Evolutionary conservation across 2,113 vertebrate species (phyloP).

Genomic region (Limnothrissa miodon): DNA sequence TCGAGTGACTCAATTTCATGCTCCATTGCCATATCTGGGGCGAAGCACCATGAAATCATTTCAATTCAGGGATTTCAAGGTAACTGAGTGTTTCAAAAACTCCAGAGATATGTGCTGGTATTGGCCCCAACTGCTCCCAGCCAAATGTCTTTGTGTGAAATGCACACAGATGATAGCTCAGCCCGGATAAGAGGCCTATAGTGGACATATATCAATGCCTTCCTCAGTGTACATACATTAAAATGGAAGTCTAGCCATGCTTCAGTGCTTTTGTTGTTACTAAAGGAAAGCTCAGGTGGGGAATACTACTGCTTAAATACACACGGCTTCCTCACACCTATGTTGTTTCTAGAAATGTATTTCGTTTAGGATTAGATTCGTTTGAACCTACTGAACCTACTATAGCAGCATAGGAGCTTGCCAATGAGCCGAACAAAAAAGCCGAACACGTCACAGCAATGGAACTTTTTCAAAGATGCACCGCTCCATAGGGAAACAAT

Average conservation of each 20-base stretch:
- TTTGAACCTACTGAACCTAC: background rate
- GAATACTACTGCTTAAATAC: constrained; percentile 8
- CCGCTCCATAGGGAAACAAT: no score
- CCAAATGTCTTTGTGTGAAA: constrained; percentile 19
- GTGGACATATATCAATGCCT: constrained; percentile 16
- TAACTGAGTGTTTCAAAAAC: constrained; percentile 74
- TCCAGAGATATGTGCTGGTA: constrained; percentile 73
- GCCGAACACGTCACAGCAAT: no score
- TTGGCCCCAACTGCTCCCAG: constrained; percentile 60
- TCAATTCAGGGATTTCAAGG: constrained; percentile 76
- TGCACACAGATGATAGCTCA: constrained; percentile 16
- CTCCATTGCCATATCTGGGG: constrained; percentile 76
- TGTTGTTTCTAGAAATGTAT: background rate
- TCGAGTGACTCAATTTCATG: constrained; percentile 81
- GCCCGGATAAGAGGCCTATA: background rate
- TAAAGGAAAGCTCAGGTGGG: background rate
- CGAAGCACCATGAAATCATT: constrained; percentile 77
- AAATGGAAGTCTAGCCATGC: background rate
- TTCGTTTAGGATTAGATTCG: background rate
- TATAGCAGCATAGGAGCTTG: background rate
- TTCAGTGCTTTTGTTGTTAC: background rate
- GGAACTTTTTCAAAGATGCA: no score
- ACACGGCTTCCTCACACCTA: background rate
- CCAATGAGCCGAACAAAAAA: no score
- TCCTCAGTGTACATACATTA: constrained; percentile 10